Evolutionary conservation across 1,140 invertebrate species (phyloP).

Genomic region (Nasonia vitripennis): DNA sequence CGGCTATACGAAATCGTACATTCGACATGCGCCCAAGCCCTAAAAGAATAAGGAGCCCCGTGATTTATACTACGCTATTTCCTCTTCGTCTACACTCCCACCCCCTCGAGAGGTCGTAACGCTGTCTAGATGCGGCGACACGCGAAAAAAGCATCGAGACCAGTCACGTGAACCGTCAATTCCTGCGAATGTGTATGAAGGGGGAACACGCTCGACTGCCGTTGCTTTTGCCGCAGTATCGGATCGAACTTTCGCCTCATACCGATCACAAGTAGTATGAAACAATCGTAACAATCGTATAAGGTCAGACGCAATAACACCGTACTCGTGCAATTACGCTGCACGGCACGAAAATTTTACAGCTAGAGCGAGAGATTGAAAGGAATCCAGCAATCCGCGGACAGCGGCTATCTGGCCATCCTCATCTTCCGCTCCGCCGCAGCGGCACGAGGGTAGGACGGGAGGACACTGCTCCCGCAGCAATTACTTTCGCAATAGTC

Average conservation of each 20-base stretch:
- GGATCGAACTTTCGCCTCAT: neutral
- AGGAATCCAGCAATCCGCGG: slow-evolving; percentile 34
- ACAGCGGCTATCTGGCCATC: slow-evolving; percentile 20
- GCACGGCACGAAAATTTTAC: no score
- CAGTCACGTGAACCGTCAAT: slow-evolving; percentile 35
- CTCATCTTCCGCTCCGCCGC: slow-evolving; percentile 46
- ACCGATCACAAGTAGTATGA: neutral
- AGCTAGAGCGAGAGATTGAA: slow-evolving; percentile 15
- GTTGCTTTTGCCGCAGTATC: neutral
- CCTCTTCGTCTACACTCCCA: neutral
- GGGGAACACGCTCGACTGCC: neutral
- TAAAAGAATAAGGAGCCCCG: slow-evolving; percentile 43
- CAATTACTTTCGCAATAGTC: slow-evolving; percentile 72
- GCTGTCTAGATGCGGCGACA: neutral
- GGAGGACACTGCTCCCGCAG: slow-evolving; percentile 51
- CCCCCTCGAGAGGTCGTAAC: neutral
- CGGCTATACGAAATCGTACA: neutral
- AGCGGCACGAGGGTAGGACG: slow-evolving; percentile 26
- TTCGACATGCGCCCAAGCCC: slow-evolving; percentile 18
- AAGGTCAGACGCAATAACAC: neutral
- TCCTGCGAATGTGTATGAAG: neutral
- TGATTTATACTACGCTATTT: slow-evolving; percentile 36
- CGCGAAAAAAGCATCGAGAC: slow-evolving; percentile 36
- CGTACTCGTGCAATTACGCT: neutral
- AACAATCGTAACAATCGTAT: neutral